These are phyloP conservation scores for Chrosomus eos DNA, from an alignment of 2,797 vertebrate genomes.

Conservation along the genomic window DNA sequence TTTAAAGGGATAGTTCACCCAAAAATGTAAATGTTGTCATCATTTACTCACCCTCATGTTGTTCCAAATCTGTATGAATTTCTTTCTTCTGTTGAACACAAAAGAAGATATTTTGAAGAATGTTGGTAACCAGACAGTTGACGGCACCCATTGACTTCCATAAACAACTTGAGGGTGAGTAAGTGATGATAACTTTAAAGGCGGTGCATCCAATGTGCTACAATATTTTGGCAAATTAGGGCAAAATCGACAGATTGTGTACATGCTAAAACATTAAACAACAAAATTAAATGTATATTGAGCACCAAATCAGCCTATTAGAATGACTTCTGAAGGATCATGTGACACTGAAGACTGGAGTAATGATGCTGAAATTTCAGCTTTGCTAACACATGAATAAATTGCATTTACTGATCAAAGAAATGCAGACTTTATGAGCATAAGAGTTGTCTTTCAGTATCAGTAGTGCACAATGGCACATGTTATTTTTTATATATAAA, in stretches of 20 bases:
- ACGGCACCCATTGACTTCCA: no score
- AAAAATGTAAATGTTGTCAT: no score
- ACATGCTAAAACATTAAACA: neutral
- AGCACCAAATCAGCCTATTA: neutral
- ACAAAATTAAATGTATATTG: neutral
- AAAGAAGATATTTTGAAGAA: no score
- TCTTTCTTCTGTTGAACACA: no score
- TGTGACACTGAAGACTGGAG: neutral
- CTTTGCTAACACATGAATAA: no score
- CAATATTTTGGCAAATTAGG: neutral
- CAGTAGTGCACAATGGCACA: neutral
- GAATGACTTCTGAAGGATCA: neutral
- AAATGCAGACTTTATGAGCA: neutral
- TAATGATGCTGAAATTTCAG: neutral
- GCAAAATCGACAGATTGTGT: neutral
- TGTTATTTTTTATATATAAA: no score
- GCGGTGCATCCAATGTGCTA: neutral
- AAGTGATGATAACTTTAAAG: no score
- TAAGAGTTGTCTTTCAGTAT: neutral
- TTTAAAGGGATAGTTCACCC: no score
- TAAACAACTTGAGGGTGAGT: no score
- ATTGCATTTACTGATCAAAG: neutral
- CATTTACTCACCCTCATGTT: no score
- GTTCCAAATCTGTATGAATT: no score
- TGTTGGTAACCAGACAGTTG: no score